Evolutionary conservation across 2,888 invertebrate species (phyloP), one percentile per base, ranked within the genome.

Genomic region (Harpalus rubripes): DNA sequence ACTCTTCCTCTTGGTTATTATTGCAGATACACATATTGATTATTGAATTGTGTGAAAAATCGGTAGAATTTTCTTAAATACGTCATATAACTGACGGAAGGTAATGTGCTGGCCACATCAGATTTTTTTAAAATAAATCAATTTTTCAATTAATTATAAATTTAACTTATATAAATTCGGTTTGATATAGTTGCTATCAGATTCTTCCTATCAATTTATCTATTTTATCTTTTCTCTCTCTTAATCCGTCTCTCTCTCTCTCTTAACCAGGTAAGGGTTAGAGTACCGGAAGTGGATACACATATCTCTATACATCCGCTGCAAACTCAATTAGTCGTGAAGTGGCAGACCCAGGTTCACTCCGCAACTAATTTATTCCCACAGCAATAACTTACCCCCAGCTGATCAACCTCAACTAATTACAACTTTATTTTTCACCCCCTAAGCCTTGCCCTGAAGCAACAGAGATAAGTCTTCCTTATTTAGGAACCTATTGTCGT

Each of bases 401-500:
- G 68, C 58, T 82, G 74, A 81, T 81, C 82, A 82, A 59, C 32
- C 61, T 41, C 58, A 84, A 74, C 84, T 84, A 84, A 84, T 84
- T 84, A 84, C 76, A 84, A 78, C 76, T 76, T 78, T 84, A 84
- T 84, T 84, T 84, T 84, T 84, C 76, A 59, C 18, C 39, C 39
- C 58, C 15, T 26, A 12, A 76, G 18, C 15, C 58, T 15, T 39
- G 16, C 56, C 74, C 16, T 74, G 56, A 7, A 52, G 32, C 44
- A 72, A 72, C 72, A 72, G 7, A 15, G 39, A 6, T 56, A 79
- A 58, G 16, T 81, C 58, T 68, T 22, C 52, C 52, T 63, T 63
- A 78, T 52, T 87, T 86, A 85, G 87, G 86, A 87, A 32, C 87
- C 86, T 88, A 88, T 79, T 88, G 86, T 88, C 32, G 32, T 32